A percentile compares a stretch with the other conserved stretches of the same genome.
These are phyloP conservation scores for Nemurella pictetii DNA, from an alignment of 2,888 invertebrate species.

Conservation along the genomic window DNA sequence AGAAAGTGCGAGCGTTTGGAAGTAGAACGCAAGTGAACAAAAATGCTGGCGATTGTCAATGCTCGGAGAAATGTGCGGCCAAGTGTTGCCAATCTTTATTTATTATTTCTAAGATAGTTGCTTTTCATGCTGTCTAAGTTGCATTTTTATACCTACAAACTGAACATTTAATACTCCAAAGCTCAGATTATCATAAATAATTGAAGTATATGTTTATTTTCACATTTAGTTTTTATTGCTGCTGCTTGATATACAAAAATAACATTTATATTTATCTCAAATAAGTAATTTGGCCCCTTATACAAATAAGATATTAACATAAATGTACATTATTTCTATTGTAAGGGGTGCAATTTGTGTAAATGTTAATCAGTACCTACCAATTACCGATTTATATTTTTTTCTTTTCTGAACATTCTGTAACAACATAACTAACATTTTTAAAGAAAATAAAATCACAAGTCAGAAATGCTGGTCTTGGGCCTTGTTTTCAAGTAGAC, in stretches of 20 bases:
- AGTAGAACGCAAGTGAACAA: not conserved
- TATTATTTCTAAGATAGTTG: not conserved
- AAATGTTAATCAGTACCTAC: not conserved
- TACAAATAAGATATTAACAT: not conserved
- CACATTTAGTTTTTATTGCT: constrained; percentile 27
- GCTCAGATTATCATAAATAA: constrained; percentile 2
- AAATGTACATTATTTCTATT: not conserved
- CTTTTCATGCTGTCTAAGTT: not conserved
- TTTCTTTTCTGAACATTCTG: not conserved
- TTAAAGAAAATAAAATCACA: not conserved
- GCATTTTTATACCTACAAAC: not conserved
- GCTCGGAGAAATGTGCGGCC: not conserved
- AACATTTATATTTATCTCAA: constrained; percentile 8
- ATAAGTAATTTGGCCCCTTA: constrained; percentile 4
- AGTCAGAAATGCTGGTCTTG: constrained; percentile 40
- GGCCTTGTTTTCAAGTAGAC: constrained; percentile 82
- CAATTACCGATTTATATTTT: not conserved
- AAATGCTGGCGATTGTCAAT: not conserved
- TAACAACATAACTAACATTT: not conserved
- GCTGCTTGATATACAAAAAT: constrained; percentile 17
- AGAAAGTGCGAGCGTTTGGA: not conserved
- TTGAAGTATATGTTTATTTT: constrained; percentile 3
- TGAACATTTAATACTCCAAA: not conserved
- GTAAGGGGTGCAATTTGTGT: not conserved
- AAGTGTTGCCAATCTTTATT: not conserved